These are phyloP conservation scores for Oryzias javanicus DNA, from an alignment of 2,113 vertebrate genomes.

Conservation along the genomic window DNA sequence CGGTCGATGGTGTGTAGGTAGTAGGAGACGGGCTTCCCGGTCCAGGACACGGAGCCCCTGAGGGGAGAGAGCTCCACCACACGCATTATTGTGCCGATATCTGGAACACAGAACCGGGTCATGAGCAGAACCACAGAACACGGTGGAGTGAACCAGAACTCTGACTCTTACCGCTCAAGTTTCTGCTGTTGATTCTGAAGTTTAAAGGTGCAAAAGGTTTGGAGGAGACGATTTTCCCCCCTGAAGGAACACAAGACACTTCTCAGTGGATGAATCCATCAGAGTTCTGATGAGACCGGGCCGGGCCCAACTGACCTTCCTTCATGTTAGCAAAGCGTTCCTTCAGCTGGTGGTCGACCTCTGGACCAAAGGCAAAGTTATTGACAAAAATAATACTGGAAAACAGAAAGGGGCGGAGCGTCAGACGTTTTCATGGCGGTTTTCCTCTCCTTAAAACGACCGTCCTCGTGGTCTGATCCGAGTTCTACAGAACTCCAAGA, in stretches of 20 bases:
- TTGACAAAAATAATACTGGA: conserved; percentile 99
- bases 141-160: not conserved
- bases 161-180: conserved; percentile 90
- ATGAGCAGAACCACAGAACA: not conserved
- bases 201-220: conserved; percentile 99
- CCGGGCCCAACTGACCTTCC: conserved; percentile 83
- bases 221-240: conserved; percentile 98
- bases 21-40: conserved; percentile 98
- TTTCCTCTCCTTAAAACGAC: too few relatives aligned
- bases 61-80: conserved; percentile 97
- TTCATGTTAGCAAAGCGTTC: conserved; percentile 99
- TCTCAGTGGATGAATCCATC: too few relatives aligned
- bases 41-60: conserved; percentile 97
- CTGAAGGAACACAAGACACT: conserved; percentile 66
- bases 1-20: conserved; percentile 99
- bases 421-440: too few relatives aligned
- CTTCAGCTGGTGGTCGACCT: conserved; percentile 99
- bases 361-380: conserved; percentile 99
- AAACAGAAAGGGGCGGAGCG: conserved; percentile 27
- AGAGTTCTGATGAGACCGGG: not conserved
- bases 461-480: too few relatives aligned
- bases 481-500: too few relatives aligned
- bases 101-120: conserved; percentile 65
- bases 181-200: conserved; percentile 99
- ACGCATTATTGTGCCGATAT: conserved; percentile 99